phyloP scores from a whole-genome alignment of 2,888 invertebrate genomes.

The Nasonovia ribisnigri region DNA sequence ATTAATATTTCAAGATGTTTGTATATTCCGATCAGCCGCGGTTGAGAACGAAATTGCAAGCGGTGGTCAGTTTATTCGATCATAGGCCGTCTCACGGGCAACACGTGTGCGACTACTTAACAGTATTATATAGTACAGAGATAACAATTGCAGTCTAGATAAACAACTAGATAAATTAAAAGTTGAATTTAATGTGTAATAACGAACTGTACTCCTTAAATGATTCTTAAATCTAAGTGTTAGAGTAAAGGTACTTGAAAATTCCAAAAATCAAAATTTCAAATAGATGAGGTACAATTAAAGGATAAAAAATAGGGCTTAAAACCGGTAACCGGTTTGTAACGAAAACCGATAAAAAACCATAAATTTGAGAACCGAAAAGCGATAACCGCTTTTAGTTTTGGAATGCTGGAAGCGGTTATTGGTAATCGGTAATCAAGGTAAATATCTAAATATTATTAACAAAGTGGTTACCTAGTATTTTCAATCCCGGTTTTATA shows the following conservation, averaged over 20 bases:
- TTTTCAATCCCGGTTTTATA: too few species aligned
- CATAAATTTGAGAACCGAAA: too few species aligned
- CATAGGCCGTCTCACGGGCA: neutral
- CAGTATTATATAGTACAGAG: neutral
- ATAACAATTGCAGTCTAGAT: neutral
- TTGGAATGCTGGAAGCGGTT: too few species aligned
- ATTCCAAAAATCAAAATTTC: neutral
- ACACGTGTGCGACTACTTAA: neutral
- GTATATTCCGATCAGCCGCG: neutral
- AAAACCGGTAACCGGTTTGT: too few species aligned
- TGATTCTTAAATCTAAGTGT: neutral
- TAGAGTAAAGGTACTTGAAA: neutral
- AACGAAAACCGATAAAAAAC: too few species aligned
- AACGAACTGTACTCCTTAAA: neutral
- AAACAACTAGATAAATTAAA: neutral
- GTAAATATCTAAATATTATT: too few species aligned
- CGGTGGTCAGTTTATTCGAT: neutral
- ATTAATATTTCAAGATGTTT: neutral
- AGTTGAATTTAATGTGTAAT: neutral
- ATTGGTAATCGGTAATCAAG: too few species aligned
- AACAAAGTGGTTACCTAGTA: too few species aligned
- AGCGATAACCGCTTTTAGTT: too few species aligned
- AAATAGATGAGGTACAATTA: too few species aligned
- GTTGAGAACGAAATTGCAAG: neutral
- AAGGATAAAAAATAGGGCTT: too few species aligned